These are phyloP conservation scores for Tolmerus cingulatus DNA, from an alignment of 2,888 invertebrate species.

Conservation along the genomic window DNA sequence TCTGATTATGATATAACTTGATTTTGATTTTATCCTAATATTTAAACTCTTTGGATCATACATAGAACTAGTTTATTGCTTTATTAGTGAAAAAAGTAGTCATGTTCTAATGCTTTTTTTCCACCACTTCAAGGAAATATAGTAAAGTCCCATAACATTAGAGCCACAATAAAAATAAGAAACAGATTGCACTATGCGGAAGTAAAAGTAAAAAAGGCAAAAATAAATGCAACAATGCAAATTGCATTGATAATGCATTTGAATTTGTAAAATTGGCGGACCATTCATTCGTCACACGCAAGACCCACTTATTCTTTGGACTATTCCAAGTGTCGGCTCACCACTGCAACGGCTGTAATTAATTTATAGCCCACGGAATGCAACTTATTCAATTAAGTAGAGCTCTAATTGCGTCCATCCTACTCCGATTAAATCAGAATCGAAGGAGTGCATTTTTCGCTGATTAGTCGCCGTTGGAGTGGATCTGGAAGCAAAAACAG, in stretches of 20 bases:
- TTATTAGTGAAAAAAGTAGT: not conserved
- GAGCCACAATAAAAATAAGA: not conserved
- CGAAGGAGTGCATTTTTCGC: not conserved
- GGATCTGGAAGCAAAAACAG: not conserved
- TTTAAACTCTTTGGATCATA: no score
- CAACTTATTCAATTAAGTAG: not conserved
- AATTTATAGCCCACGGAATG: not conserved
- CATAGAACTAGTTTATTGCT: no score
- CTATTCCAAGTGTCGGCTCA: not conserved
- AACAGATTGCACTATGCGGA: not conserved
- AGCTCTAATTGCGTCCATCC: not conserved
- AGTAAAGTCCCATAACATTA: not conserved
- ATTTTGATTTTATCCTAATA: no score
- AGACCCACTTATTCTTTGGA: not conserved
- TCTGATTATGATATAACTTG: no score
- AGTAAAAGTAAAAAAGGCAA: not conserved
- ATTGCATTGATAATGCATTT: not conserved
- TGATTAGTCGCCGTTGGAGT: not conserved
- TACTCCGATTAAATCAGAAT: not conserved
- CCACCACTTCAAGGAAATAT: not conserved
- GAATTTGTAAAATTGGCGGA: not conserved
- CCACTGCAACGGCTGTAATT: not conserved
- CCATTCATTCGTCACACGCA: not conserved
- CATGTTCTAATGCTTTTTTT: not conserved
- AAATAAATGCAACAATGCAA: not conserved